Conservation (phyloP, 2,113 vertebrate species). For the Eptesicus fuscus region DNA sequence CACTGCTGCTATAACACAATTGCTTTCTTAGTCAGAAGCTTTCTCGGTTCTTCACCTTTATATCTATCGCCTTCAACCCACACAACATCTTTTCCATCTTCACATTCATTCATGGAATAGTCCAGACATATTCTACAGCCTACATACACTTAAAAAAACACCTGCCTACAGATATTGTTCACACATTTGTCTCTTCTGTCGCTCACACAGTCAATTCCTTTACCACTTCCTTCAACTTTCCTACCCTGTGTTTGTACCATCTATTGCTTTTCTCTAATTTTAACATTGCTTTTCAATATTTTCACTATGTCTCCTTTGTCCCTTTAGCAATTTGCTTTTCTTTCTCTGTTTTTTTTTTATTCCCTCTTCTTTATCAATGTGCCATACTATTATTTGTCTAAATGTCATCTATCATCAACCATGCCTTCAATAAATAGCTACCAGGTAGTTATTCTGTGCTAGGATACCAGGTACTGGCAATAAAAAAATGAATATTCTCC, state of each 20-base stretch:
- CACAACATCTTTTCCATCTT: not conserved
- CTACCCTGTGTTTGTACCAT: not conserved
- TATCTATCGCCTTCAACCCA: not conserved
- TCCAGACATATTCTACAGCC: constrained; percentile 31
- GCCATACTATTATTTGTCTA: not conserved
- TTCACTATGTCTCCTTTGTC: not conserved
- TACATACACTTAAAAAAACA: not conserved
- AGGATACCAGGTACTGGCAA: not conserved
- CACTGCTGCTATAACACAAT: not conserved
- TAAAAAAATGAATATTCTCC: not conserved
- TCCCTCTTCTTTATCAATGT: not conserved
- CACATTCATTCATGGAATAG: constrained; percentile 16
- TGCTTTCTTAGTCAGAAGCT: not conserved
- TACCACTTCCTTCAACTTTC: not conserved
- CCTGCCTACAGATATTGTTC: constrained; percentile 13
- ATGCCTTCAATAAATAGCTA: not conserved
- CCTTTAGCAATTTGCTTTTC: not conserved
- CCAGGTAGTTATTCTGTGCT: not conserved
- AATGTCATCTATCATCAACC: not conserved
- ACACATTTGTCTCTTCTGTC: not conserved
- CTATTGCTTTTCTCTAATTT: not conserved
- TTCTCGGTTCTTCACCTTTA: not conserved
- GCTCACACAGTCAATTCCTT: not conserved
- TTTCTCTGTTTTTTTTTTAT: not conserved
- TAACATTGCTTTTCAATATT: not conserved